Percentiles rank a stretch among this genome's conserved stretches.
Evolutionary conservation across 1,140 invertebrate species (phyloP).

Genomic region (Scaptodrosophila lebanonensis): DNA sequence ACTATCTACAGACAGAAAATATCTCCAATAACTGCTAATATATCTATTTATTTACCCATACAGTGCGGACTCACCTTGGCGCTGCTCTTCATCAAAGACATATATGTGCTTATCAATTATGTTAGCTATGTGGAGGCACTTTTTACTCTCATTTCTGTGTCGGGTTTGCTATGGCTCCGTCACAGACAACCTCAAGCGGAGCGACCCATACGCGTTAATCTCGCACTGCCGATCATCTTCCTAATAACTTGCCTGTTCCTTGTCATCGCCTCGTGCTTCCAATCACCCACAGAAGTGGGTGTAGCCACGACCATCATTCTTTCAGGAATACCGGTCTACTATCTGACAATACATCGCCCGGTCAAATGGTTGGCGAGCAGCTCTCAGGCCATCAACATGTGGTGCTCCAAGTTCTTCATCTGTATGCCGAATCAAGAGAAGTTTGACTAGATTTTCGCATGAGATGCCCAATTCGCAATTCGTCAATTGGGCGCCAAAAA

Average conservation of each 20-base stretch:
- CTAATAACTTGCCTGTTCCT: constrained; percentile 91
- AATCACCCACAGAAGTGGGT: constrained; percentile 87
- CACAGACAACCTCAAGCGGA: constrained; percentile 84
- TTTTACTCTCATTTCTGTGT: constrained; percentile 93
- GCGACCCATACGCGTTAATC: constrained; percentile 84
- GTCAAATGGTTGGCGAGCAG: constrained; percentile 78
- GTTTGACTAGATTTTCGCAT: constrained; percentile 52
- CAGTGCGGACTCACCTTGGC: constrained; percentile 89
- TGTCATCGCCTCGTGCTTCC: constrained; percentile 88
- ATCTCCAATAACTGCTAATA: too few species aligned
- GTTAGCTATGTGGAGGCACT: constrained; percentile 94
- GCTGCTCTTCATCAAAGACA: constrained; percentile 89
- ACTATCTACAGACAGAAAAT: constrained; percentile 43
- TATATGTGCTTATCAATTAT: constrained; percentile 95
- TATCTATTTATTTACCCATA: not conserved
- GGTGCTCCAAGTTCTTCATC: constrained; percentile 86
- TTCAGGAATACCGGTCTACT: constrained; percentile 91
- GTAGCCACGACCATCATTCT: constrained; percentile 89
- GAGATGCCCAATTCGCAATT: constrained; percentile 1
- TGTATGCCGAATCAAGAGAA: constrained; percentile 82
- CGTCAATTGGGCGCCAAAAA: constrained; percentile 15
- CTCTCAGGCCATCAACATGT: constrained; percentile 82
- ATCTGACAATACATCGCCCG: constrained; percentile 88
- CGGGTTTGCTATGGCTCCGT: constrained; percentile 91
- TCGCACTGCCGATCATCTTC: constrained; percentile 89